These are phyloP conservation scores for Chelonia mydas DNA, from an alignment of 2,797 vertebrate genomes.

Conservation along the genomic window DNA sequence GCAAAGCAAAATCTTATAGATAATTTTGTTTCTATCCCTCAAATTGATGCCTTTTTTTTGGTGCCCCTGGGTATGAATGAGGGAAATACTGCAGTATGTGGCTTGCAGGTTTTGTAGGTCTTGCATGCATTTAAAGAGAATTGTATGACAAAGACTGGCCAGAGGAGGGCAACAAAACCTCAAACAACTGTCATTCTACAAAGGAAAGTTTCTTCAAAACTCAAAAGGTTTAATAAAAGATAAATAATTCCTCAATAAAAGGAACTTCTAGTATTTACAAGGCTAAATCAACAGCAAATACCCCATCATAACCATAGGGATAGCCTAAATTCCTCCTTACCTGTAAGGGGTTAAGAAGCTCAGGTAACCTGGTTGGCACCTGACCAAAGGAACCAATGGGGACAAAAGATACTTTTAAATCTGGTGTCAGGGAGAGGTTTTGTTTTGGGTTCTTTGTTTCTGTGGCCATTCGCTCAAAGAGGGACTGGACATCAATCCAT, in stretches of 20 bases:
- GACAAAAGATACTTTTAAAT: too few species aligned
- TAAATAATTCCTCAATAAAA: background rate
- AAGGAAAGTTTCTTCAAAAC: background rate
- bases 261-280: background rate
- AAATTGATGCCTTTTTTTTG: background rate
- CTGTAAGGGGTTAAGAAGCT: too few species aligned
- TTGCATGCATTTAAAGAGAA: background rate
- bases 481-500: too few species aligned
- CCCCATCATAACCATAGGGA: too few species aligned
- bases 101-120: fast-evolving
- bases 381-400: too few species aligned
- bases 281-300: background rate
- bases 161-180: slow-evolving; percentile 70
- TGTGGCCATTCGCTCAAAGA: too few species aligned
- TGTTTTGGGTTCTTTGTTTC: too few species aligned
- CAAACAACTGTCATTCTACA: background rate
- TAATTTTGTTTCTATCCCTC: fast-evolving
- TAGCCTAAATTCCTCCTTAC: too few species aligned
- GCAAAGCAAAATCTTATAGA: background rate
- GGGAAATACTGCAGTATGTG: fast-evolving
- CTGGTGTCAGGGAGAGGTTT: too few species aligned
- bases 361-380: too few species aligned
- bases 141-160: slow-evolving; percentile 34
- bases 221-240: background rate
- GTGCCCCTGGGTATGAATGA: background rate